These are phyloP conservation scores for Zootermopsis nevadensis DNA, from an alignment of 2,888 invertebrate genomes.

Conservation along the genomic window DNA sequence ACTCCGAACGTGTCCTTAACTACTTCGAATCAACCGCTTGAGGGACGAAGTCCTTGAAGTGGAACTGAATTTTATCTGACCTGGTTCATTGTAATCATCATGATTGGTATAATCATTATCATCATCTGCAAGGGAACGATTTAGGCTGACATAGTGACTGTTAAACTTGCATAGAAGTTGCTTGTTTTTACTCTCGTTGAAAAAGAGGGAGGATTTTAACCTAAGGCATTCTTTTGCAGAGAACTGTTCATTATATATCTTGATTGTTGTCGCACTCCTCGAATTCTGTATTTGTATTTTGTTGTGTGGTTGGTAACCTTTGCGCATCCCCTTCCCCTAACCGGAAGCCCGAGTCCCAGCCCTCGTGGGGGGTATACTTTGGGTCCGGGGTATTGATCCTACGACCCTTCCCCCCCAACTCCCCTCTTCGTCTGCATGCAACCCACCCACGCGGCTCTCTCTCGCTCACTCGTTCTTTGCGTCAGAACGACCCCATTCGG, in stretches of 20 bases:
- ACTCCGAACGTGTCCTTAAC: no score
- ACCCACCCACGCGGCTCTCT: slow-evolving; percentile 50
- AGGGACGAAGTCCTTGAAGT: no score
- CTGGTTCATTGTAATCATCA: no score
- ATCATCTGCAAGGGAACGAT: no score
- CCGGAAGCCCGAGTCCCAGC: slow-evolving; percentile 20
- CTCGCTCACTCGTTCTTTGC: not conserved
- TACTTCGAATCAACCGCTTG: no score
- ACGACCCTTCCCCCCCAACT: slow-evolving; percentile 31
- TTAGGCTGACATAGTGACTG: no score
- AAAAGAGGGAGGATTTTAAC: not conserved
- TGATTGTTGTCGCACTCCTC: not conserved
- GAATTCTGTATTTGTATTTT: slow-evolving; percentile 31
- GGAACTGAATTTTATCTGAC: no score
- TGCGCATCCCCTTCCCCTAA: slow-evolving; percentile 51
- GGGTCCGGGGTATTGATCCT: slow-evolving; percentile 46
- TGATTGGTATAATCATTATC: no score
- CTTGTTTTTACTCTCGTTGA: no score
- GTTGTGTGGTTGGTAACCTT: slow-evolving; percentile 51
- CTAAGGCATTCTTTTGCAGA: not conserved
- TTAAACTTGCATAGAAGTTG: no score
- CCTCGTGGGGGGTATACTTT: slow-evolving; percentile 23
- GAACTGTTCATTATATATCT: not conserved
- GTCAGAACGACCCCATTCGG: slow-evolving; percentile 50
- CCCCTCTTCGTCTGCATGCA: slow-evolving; percentile 42